Conservation (phyloP, 2,797 vertebrate genomes). For the Pseudochirops corinnae region DNA sequence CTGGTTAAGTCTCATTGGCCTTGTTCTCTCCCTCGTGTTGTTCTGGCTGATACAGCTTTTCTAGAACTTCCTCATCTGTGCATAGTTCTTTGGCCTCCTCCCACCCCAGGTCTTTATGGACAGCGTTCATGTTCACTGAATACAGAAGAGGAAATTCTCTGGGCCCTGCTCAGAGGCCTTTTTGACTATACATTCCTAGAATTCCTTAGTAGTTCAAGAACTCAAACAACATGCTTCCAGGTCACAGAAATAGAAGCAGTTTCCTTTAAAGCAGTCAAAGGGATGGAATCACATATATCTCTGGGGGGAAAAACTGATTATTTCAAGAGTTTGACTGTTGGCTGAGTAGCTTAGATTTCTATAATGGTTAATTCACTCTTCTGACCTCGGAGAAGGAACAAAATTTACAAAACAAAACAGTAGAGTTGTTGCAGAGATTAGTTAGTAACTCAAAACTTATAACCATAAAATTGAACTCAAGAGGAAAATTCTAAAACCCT, state of each 20-base stretch:
- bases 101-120: background rate
- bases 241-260: background rate
- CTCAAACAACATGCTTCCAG: background rate
- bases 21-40: background rate
- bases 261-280: background rate
- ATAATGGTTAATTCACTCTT: background rate
- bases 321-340: constrained; percentile 1
- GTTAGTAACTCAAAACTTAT: constrained; percentile 23
- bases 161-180: background rate
- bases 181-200: background rate
- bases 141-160: background rate
- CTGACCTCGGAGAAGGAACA: background rate
- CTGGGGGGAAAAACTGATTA: background rate
- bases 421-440: background rate
- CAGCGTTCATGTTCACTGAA: background rate
- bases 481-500: constrained; percentile 11
- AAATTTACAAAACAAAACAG: constrained; percentile 4
- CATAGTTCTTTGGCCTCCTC: background rate
- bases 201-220: background rate
- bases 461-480: constrained; percentile 30
- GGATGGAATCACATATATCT: background rate
- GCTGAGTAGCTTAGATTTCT: background rate
- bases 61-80: background rate
- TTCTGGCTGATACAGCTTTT: background rate
- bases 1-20: background rate